Conservation (phyloP, 2,888 invertebrate species). For the Melanargia galathea region DNA sequence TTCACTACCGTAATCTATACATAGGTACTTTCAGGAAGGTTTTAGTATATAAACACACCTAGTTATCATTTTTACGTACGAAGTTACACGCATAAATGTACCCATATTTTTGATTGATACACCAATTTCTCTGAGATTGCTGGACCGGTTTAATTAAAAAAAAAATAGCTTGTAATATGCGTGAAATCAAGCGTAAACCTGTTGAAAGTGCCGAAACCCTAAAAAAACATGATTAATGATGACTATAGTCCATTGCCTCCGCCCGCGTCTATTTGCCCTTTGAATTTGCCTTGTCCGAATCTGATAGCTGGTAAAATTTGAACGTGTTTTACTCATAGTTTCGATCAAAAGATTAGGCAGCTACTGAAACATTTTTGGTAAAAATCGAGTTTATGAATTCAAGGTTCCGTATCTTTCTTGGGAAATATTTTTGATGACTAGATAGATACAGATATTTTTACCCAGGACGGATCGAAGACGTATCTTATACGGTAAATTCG, state of each 20-base stretch:
- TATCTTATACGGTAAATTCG: too few relatives aligned
- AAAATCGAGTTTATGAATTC: neutral
- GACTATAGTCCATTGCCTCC: neutral
- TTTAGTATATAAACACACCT: too few relatives aligned
- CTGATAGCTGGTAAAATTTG: constrained; percentile 1
- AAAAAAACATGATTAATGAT: constrained; percentile 1
- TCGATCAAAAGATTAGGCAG: neutral
- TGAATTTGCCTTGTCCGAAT: neutral
- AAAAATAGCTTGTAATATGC: neutral
- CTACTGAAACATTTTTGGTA: neutral
- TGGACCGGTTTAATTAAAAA: too few relatives aligned
- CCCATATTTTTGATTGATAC: too few relatives aligned
- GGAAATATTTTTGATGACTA: too few relatives aligned
- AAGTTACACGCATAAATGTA: too few relatives aligned
- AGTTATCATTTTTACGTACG: too few relatives aligned
- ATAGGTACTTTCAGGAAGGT: too few relatives aligned
- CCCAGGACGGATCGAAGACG: too few relatives aligned
- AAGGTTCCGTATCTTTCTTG: neutral
- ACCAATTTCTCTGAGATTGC: too few relatives aligned
- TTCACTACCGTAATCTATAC: too few relatives aligned
- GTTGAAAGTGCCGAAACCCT: neutral
- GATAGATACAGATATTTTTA: too few relatives aligned
- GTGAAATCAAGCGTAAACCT: neutral
- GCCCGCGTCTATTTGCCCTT: neutral
- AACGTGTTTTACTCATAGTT: neutral